Evolutionary conservation across 92 coral and sea anemone species (phyloP).

Genomic region (Hydrozoanthus gracilis): DNA sequence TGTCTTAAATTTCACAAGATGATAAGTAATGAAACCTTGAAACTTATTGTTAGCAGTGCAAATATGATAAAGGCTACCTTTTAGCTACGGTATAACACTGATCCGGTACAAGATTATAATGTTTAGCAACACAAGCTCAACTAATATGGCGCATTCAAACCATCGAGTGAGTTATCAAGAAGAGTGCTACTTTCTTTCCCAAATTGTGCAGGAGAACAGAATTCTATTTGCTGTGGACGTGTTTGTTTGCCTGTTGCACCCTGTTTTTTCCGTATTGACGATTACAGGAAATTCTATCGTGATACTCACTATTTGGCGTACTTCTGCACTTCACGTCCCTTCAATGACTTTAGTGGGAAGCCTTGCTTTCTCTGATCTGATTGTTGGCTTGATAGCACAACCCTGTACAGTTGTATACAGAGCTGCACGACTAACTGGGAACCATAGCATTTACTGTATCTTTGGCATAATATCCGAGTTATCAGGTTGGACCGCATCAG

Average conservation of each 20-base stretch:
- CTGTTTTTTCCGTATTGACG: constrained; percentile 57
- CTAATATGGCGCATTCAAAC: background rate
- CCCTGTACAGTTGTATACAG: constrained; percentile 75
- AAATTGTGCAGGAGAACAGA: background rate
- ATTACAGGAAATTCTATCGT: constrained; percentile 58
- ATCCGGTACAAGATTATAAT: background rate
- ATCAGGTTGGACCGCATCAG: constrained; percentile 46
- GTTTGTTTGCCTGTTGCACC: constrained; percentile 42
- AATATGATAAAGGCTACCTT: too few relatives aligned
- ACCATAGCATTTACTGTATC: constrained; percentile 54
- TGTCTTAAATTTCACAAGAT: too few relatives aligned
- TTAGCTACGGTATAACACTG: too few relatives aligned
- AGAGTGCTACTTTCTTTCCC: constrained; percentile 14
- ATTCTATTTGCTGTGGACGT: constrained; percentile 26
- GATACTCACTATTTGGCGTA: constrained; percentile 53
- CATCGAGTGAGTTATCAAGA: background rate
- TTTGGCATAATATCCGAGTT: constrained; percentile 64
- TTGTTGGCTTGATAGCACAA: constrained; percentile 66
- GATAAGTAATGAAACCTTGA: too few relatives aligned
- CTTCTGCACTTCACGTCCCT: constrained; percentile 63
- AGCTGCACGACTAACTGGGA: constrained; percentile 56
- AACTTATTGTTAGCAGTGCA: too few relatives aligned
- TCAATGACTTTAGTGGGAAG: constrained; percentile 66
- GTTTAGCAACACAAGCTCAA: background rate
- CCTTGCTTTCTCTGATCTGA: constrained; percentile 68